Conservation (phyloP, 2,888 invertebrate genomes). For the Diarsia rubi region DNA sequence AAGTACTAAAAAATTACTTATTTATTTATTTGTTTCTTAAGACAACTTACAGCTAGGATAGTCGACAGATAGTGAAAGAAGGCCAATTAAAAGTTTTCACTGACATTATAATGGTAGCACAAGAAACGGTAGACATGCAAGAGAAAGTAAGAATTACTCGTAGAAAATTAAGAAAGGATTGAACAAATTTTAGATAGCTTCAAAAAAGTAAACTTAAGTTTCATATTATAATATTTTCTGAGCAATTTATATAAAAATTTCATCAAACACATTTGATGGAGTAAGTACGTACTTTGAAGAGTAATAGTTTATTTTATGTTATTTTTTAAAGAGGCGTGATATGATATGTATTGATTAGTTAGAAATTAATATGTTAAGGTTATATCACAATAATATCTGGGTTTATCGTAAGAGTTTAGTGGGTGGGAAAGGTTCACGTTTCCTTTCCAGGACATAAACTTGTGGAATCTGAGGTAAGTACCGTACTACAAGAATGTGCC, state of each 20-base stretch:
- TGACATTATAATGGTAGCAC: too few relatives aligned
- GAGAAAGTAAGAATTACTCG: too few relatives aligned
- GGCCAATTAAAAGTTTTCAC: too few relatives aligned
- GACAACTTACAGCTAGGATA: too few relatives aligned
- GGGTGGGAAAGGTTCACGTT: neutral
- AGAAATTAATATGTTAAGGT: neutral
- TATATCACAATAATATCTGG: neutral
- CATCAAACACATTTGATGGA: constrained; percentile 1
- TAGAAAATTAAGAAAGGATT: too few relatives aligned
- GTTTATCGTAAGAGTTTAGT: neutral
- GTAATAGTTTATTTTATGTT: constrained; percentile 19
- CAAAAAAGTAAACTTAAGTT: too few relatives aligned
- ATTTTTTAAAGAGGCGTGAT: neutral
- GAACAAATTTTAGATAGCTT: too few relatives aligned
- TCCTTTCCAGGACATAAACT: neutral
- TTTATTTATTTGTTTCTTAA: too few relatives aligned
- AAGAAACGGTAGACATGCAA: too few relatives aligned
- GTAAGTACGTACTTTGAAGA: neutral
- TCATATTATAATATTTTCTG: constrained; percentile 8
- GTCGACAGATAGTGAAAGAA: too few relatives aligned
- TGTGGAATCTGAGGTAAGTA: too few relatives aligned
- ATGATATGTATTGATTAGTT: neutral
- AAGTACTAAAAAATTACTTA: constrained; percentile 34
- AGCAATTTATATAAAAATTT: neutral
- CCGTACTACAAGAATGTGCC: too few relatives aligned